phyloP scores from a whole-genome alignment of 2,113 vertebrate genomes.

The Regulus satrapa region DNA sequence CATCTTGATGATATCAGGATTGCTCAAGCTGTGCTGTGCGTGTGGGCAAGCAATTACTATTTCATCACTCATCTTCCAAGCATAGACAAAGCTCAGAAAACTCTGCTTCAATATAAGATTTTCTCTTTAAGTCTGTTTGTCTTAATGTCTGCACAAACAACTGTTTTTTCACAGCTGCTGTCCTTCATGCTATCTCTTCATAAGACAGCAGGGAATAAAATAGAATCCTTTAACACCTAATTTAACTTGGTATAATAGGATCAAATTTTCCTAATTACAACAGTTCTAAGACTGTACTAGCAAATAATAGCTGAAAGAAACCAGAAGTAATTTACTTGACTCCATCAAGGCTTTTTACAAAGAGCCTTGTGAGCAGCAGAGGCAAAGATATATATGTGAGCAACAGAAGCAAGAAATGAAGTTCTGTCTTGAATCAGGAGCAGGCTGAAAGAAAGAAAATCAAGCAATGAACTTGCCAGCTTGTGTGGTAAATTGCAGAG shows the following conservation, averaged over 20 bases:
- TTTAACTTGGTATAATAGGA: conserved; percentile 17
- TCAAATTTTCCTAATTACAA: neutral
- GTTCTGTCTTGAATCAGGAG: neutral
- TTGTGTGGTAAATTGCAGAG: neutral
- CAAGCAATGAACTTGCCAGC: neutral
- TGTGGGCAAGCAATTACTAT: neutral
- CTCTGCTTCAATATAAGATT: neutral
- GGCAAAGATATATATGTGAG: neutral
- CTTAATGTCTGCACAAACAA: neutral
- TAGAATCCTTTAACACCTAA: neutral
- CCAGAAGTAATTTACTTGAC: neutral
- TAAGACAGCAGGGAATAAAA: conserved; percentile 19
- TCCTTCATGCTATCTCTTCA: neutral
- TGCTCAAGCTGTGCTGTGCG: neutral
- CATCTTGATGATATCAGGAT: neutral
- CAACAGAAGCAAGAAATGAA: neutral
- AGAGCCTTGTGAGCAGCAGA: neutral
- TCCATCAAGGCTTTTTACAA: neutral
- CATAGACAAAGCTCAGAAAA: neutral
- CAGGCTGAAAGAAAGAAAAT: neutral
- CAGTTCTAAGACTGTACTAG: neutral
- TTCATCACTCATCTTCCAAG: conserved; percentile 1
- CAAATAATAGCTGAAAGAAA: conserved; percentile 23
- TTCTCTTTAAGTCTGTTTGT: neutral
- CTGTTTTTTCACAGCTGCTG: neutral